Base-by-base conservation (phyloP, 2,888 invertebrate species). In the Volucella zonaria region DNA sequence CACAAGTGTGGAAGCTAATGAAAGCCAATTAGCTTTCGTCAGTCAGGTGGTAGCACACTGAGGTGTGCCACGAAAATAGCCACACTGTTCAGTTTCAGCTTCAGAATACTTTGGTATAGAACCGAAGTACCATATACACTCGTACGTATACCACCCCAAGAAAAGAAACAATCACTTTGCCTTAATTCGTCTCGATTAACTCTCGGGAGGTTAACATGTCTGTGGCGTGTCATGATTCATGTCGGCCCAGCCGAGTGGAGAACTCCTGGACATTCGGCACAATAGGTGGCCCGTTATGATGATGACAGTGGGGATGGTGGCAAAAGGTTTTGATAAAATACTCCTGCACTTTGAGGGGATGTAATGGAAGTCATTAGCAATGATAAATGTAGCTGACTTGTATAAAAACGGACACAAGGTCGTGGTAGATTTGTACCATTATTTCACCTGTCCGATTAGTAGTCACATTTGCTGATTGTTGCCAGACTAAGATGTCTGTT, bases 151-250 rank as follows among this genome's bases (percentile, higher is more conserved):
- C 31, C 56, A 68, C 64, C 73, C 10, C 15, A 79, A 70, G 81
- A 85, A 85, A 85, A 85, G 81, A 85, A 85, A 81, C 81, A 85
- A 85, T 81, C 80, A 81, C 67, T 81, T 85, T 71, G 76, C 76
- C 81, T 85, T 85, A 85, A 85, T 85, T 81, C 85, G 81, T 77
- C 85, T 76, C 85, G 85, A 85, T 85, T 85, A 85, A 85, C 85
- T 85, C 85, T 77, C 73, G 54, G 77, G 73, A 85, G 85, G 85
- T 81, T 81, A 81, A 81, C 85, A 85, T 85, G 85, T 85, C 85
- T 85, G 81, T 85, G 85, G 85, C 85, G 76, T 85, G 76, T 81
- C 85, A 85, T 85, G 85, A 85, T 85, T 81, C 85, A 85, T 77
- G 81, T 71, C n/a, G 67, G 59, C 70, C 74, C 64, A 58, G 15